Evolutionary conservation across 2,797 vertebrate genomes (phyloP), one percentile per base, ranked within the genome.

Genomic region (Etheostoma nigrum): DNA sequence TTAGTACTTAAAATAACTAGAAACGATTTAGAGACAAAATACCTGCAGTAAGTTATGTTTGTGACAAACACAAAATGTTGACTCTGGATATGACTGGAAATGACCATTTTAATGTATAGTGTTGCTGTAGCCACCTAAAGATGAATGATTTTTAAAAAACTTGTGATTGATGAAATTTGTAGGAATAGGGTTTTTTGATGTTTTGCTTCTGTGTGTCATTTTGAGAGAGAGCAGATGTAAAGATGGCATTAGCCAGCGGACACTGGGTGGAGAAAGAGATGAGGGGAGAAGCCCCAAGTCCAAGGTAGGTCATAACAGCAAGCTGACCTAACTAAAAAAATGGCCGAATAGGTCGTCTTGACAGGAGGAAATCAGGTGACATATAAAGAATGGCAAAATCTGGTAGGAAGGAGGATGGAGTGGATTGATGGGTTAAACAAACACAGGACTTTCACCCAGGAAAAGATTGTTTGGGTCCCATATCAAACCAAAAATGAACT

Each of bases 231-330:
- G 47, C 33, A 27, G 58, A 36, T 51, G 75, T 44, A 23, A 82
- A 78, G 68, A 93, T 94, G 92, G 94, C 94, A 15, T 79, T 96
- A 76, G 93, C 94, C 81, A 96, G 94, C 55, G 91, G 93, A 69
- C 95, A 95, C 47, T 93, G 92, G 91, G 61, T 95, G 57, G 90
- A 92, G 78, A 94, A 91, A 65, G 91, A 92, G 4, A 76, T 83
- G 23, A 90, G 10, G 68, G 93, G 94, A 78, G 86, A 92, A 13
- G 74, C 91, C 5, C 93, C 95, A 21, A 93, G 81, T 79, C 91
- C 88, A 4, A 90, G 92, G 91, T 93, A 64, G 64, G 86, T 83
- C 21, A 44, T 40, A 40, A 40, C 36, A 40, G 10, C 36, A 40
- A 10, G 36, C 36, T 8, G 36, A 11, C 36, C 10, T 40, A 9